Percentiles rank a stretch among this genome's conserved stretches.
Conservation (phyloP, 2,888 invertebrate genomes). For the Ennomos erosarius region DNA sequence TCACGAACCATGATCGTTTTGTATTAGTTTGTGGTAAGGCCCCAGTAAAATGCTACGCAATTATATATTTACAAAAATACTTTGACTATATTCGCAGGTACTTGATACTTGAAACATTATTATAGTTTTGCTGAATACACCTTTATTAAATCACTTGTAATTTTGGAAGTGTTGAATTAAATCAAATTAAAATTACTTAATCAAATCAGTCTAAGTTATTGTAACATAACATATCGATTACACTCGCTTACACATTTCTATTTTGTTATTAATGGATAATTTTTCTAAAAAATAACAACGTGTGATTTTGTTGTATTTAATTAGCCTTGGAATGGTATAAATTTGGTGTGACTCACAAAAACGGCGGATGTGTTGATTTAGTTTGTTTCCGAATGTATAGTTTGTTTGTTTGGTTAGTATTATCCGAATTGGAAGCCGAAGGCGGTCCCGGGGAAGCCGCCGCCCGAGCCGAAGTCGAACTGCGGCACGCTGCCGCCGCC, state of each 20-base stretch:
- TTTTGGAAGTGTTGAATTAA: constrained; percentile 12
- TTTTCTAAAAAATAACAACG: constrained; percentile 24
- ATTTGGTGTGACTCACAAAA: constrained; percentile 26
- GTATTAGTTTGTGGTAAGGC: too few relatives aligned
- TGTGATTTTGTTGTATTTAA: constrained; percentile 14
- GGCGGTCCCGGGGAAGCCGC: constrained; percentile 85
- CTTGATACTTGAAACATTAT: constrained; percentile 2
- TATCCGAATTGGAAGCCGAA: constrained; percentile 90
- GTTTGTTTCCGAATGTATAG: constrained; percentile 10
- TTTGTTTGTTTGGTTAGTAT: constrained; percentile 39
- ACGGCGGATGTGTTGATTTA: background rate
- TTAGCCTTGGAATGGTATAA: constrained; percentile 36
- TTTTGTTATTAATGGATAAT: constrained; percentile 9
- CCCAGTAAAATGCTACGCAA: background rate
- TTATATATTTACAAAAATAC: constrained; percentile 2
- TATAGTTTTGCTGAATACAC: background rate
- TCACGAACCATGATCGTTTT: too few relatives aligned
- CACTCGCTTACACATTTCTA: constrained; percentile 15
- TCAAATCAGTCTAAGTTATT: constrained; percentile 72
- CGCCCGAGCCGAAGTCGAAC: constrained; percentile 82
- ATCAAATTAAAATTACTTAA: constrained; percentile 56
- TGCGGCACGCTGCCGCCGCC: constrained; percentile 79
- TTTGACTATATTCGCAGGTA: constrained; percentile 10
- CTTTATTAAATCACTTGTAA: constrained; percentile 5
- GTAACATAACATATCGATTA: constrained; percentile 30